Evolutionary conservation across 2,113 vertebrate species (phyloP).

Genomic region (Daboia siamensis): DNA sequence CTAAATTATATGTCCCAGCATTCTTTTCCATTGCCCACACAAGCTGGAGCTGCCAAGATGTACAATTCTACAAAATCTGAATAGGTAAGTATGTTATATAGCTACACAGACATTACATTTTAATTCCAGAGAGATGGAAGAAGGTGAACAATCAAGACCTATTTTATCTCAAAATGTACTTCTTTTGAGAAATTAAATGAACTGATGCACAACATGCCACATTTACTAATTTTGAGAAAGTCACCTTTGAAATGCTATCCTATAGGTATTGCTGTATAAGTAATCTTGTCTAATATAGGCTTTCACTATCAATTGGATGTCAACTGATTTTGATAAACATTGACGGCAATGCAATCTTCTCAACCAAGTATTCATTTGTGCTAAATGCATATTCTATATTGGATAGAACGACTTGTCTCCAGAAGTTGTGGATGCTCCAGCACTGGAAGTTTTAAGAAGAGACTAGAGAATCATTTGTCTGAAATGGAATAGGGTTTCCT

Average conservation of each 20-base stretch:
- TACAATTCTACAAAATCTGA: not conserved
- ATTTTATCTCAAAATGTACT: not conserved
- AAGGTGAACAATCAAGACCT: not conserved
- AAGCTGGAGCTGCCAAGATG: not conserved
- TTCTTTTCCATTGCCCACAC: not conserved
- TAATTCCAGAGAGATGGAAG: not conserved
- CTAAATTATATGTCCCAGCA: not conserved
- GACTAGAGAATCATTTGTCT: not conserved
- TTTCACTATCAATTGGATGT: not conserved
- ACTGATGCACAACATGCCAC: not conserved
- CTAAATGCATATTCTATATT: not conserved
- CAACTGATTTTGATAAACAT: not conserved
- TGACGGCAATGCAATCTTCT: not conserved
- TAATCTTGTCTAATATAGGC: not conserved
- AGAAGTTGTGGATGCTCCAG: not conserved
- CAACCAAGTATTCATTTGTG: not conserved
- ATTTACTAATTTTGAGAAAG: not conserved
- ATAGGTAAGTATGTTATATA: not conserved
- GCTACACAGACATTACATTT: not conserved
- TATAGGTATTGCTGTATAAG: not conserved
- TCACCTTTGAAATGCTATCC: not conserved
- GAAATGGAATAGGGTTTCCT: not conserved
- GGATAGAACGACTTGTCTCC: not conserved
- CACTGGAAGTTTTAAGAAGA: not conserved
- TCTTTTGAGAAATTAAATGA: not conserved